Percentiles rank a stretch among this genome's conserved stretches.
These are phyloP conservation scores for Drosophila mayri DNA, from an alignment of 1,140 invertebrate genomes.

Conservation along the genomic window DNA sequence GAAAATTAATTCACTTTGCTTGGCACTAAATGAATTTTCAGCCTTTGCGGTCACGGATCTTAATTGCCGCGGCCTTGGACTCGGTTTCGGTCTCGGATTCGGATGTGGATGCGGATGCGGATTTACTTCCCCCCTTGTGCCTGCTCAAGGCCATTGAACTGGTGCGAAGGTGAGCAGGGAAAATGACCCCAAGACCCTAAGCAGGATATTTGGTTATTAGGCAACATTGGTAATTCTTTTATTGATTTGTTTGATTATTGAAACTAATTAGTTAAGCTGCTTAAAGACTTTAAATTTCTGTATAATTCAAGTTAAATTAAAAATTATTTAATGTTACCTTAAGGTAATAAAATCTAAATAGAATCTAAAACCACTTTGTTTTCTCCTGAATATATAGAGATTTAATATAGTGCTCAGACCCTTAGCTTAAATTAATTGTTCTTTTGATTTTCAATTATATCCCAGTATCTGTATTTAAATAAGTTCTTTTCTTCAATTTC, in stretches of 20 bases:
- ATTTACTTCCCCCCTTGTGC: neutral
- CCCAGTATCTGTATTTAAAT: too few relatives aligned
- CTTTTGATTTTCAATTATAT: too few relatives aligned
- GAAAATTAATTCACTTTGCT: constrained; percentile 49
- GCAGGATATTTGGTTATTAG: neutral
- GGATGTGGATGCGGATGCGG: constrained; percentile 9
- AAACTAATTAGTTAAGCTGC: neutral
- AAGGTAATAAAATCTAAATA: too few relatives aligned
- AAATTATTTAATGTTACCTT: neutral
- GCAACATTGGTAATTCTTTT: neutral
- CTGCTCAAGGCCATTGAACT: constrained; percentile 7
- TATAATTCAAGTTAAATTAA: neutral
- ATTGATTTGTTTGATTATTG: neutral
- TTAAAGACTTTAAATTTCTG: neutral
- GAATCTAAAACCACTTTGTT: too few relatives aligned
- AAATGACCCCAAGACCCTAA: neutral
- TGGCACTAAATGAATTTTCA: constrained; percentile 52
- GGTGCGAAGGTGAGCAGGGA: constrained; percentile 11
- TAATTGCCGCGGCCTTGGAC: constrained; percentile 45
- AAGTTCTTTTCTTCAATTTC: neutral
- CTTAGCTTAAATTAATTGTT: too few relatives aligned
- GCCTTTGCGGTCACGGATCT: constrained; percentile 49
- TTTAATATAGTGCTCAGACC: too few relatives aligned
- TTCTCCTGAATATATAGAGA: too few relatives aligned
- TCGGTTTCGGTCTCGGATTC: constrained; percentile 3